phyloP scores from a whole-genome alignment of 1,140 invertebrate genomes.

The Phocides pigmalion region DNA sequence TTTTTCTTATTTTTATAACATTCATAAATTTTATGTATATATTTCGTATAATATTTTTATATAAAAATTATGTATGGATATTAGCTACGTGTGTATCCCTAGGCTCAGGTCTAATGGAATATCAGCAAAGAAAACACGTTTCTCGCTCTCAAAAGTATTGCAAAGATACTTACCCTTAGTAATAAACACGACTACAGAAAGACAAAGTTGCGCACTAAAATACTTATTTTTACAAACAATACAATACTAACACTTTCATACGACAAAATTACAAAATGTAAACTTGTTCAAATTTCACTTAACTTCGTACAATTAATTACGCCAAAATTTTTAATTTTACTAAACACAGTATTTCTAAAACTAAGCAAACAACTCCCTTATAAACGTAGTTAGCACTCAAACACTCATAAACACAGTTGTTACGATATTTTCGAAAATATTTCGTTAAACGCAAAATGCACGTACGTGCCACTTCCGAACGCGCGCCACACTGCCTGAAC shows the following conservation, averaged over 20 bases:
- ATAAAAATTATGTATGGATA: background rate
- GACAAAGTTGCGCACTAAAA: slow-evolving; percentile 7
- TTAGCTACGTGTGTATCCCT: background rate
- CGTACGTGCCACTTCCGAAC: background rate
- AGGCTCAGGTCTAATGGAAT: slow-evolving; percentile 8
- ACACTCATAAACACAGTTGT: slow-evolving; percentile 25
- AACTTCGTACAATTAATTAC: no score
- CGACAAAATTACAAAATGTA: no score
- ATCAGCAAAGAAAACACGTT: slow-evolving; percentile 20
- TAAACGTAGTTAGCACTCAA: background rate
- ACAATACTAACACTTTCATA: slow-evolving; percentile 16
- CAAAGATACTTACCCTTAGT: slow-evolving; percentile 16
- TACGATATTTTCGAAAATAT: slow-evolving; percentile 6
- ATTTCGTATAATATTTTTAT: no score
- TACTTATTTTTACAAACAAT: background rate
- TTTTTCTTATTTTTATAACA: no score
- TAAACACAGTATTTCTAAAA: no score
- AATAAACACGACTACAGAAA: background rate
- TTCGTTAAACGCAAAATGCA: background rate
- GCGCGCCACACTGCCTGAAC: slow-evolving; percentile 24
- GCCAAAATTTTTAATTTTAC: no score
- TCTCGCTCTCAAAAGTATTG: slow-evolving; percentile 1
- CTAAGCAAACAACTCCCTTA: no score
- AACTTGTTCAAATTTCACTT: no score
- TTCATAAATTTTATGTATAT: background rate